These are phyloP conservation scores for Teleopsis dalmanni DNA, from an alignment of 1,140 invertebrate genomes.

Conservation along the genomic window DNA sequence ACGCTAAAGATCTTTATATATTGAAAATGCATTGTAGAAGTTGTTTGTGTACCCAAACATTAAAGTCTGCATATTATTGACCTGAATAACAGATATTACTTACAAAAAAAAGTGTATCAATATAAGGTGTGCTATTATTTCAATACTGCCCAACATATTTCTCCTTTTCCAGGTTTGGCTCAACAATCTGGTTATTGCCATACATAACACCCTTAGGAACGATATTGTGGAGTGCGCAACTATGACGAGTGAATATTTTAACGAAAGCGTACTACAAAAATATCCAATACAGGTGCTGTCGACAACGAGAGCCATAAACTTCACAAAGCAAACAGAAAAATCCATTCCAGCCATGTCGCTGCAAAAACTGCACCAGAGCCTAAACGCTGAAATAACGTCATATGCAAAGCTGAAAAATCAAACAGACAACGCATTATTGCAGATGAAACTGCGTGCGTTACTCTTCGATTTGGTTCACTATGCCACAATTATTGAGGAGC, in stretches of 20 bases:
- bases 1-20: too few relatives aligned
- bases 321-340: constrained; percentile 75
- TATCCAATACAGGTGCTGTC: constrained; percentile 84
- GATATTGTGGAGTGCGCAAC: constrained; percentile 59
- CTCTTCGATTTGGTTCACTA: constrained; percentile 92
- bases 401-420: constrained; percentile 27
- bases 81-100: too few relatives aligned
- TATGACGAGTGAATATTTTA: constrained; percentile 34
- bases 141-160: constrained; percentile 10
- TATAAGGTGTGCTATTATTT: neutral
- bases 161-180: constrained; percentile 62
- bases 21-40: too few relatives aligned
- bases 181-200: constrained; percentile 67
- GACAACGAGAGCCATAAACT: constrained; percentile 61
- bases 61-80: too few relatives aligned
- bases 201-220: constrained; percentile 68
- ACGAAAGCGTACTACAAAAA: constrained; percentile 60
- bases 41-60: too few relatives aligned
- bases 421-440: constrained; percentile 17
- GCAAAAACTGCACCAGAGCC: constrained; percentile 44
- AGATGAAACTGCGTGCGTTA: constrained; percentile 62
- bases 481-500: constrained; percentile 68
- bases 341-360: constrained; percentile 64
- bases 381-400: constrained; percentile 37
- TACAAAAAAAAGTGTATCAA: too few relatives aligned